Evolutionary conservation across 1,140 invertebrate species (phyloP).

Genomic region (Euschistus heros): DNA sequence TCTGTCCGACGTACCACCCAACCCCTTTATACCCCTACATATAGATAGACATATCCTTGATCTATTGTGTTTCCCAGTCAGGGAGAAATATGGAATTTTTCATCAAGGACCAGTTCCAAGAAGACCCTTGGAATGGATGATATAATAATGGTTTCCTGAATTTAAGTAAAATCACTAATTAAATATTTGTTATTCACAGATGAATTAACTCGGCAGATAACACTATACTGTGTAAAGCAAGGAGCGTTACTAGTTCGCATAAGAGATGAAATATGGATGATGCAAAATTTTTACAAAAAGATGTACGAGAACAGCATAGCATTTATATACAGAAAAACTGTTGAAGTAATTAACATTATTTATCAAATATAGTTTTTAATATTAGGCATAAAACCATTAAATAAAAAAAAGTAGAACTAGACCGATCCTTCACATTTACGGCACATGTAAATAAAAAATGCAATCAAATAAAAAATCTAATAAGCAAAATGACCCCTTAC

Average conservation of each 20-base stretch:
- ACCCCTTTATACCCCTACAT: too few relatives aligned
- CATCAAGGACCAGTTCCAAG: too few relatives aligned
- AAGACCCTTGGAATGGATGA: too few relatives aligned
- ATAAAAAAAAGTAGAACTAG: too few relatives aligned
- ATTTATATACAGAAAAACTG: conserved; percentile 95
- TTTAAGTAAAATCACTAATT: not conserved
- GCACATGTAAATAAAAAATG: too few relatives aligned
- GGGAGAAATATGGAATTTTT: too few relatives aligned
- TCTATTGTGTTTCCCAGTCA: not conserved
- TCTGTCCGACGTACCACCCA: too few relatives aligned
- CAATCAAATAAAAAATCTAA: too few relatives aligned
- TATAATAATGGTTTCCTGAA: not conserved
- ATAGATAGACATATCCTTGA: not conserved
- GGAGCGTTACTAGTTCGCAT: conserved; percentile 86
- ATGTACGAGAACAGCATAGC: conserved; percentile 95
- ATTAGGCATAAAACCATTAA: too few relatives aligned
- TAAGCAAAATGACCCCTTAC: too few relatives aligned
- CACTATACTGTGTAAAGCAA: conserved; percentile 92
- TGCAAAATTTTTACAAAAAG: conserved; percentile 86
- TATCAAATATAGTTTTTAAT: not conserved
- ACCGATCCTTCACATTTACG: too few relatives aligned
- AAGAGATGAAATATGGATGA: conserved; percentile 91
- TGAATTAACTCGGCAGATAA: conserved; percentile 87
- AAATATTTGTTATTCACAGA: conserved; percentile 43
- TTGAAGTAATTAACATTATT: conserved; percentile 49